Base-by-base conservation (phyloP, 2,888 invertebrate genomes). In the Xestia ashworthii region DNA sequence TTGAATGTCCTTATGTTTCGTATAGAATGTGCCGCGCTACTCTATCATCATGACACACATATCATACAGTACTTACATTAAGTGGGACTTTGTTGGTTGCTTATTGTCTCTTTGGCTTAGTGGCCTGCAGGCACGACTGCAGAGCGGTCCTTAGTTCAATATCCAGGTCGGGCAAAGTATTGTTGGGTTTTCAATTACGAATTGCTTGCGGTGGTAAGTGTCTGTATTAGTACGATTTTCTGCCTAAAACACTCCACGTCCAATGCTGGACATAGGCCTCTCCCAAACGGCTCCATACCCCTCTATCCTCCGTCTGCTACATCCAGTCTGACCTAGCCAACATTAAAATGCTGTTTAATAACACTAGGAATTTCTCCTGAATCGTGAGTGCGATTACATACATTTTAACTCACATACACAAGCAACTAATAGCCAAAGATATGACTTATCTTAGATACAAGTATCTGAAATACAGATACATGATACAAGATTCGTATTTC, bases 51-150 rank as follows among this genome's bases (percentile, higher is more conserved):
- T 50, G 16, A 65, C 48, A 44, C 25, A 60, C 14, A 60, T 72
- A 70, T 71, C n/a, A 65, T 41, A 53, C 32, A 75, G 67, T 50
- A 32, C 32, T 32, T 32, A 25, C 58, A 65, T 80, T 76, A 25
- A 58, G 25, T 62, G 32, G 71, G n/a, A 22, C 16, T 38, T 64
- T 64, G 41, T 41, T 64, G 14, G 22, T 5, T 41, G 6, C 5
- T 64, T 3, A n/a, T 1, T 12, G 41, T 41, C 12, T 41, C 58
- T 25, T 16, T 58, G 25, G 41, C 41, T 11, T 41, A 41, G 38
- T 19, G 16, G 1, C 19, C 19, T 1, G 32, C 41, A 41, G 22
- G 12, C 41, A 64, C 3, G 22, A 64, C 16, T 22, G 12, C 22
- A 22, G 22, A 22, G 12, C 22, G 64, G 25, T 25, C 25, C 6